Evolutionary conservation across 2,113 vertebrate species (phyloP).

Genomic region (Platysternon megacephalum): DNA sequence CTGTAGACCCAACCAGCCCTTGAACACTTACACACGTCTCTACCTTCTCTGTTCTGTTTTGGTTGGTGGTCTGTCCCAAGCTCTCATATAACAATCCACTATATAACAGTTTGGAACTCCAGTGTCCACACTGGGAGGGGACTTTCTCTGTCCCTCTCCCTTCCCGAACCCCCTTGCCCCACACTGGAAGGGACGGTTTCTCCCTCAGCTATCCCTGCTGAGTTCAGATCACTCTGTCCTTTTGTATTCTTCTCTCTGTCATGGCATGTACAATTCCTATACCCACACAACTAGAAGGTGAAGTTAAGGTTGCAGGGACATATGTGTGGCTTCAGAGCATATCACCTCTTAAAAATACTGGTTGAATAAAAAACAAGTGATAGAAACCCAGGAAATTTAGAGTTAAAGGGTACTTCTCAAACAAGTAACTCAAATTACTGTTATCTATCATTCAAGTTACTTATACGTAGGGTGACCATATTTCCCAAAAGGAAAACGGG

Average conservation of each 20-base stretch:
- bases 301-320: not conserved
- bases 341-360: slow-evolving; percentile 8
- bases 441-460: not conserved
- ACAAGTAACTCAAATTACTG: not conserved
- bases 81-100: not conserved
- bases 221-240: not conserved
- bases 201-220: not conserved
- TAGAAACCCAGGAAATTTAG: not conserved
- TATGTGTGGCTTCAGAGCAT: not conserved
- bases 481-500: too few relatives aligned
- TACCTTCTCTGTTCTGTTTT: not conserved
- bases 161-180: not conserved
- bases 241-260: not conserved
- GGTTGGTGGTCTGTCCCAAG: not conserved
- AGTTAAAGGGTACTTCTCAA: slow-evolving; percentile 11
- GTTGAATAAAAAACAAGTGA: not conserved
- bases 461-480: too few relatives aligned
- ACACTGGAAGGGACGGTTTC: not conserved
- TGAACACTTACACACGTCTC: fast-evolving
- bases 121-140: not conserved
- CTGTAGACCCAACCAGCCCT: not conserved
- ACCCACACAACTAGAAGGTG: not conserved
- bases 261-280: not conserved
- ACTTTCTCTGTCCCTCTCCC: not conserved
- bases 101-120: not conserved